Conservation (phyloP, 2,888 invertebrate species). For the Latheticus oryzae region DNA sequence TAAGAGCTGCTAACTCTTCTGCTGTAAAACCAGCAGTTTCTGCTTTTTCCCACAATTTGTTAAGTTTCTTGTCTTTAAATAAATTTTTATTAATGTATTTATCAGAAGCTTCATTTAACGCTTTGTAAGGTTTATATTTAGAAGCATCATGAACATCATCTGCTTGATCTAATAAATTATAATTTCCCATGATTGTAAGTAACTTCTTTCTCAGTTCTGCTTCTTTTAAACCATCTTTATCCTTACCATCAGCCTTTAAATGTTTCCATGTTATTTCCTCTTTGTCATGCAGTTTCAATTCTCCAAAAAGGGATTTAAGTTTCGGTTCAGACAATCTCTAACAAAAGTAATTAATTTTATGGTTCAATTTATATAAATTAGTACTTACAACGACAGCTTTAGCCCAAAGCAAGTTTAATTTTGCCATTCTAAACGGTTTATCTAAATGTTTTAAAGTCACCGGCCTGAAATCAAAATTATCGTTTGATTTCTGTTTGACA, state of each 20-base stretch:
- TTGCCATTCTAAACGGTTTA: constrained; percentile 90
- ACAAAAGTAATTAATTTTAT: constrained; percentile 46
- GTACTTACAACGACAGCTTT: constrained; percentile 87
- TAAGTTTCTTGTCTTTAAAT: constrained; percentile 91
- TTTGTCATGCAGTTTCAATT: constrained; percentile 92
- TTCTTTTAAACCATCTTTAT: constrained; percentile 88
- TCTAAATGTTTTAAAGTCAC: constrained; percentile 76
- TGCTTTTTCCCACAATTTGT: constrained; percentile 90
- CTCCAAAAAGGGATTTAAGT: constrained; percentile 86
- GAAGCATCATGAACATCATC: constrained; percentile 74
- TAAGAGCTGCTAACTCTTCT: constrained; percentile 83
- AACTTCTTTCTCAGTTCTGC: constrained; percentile 83
- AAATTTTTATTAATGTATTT: constrained; percentile 78
- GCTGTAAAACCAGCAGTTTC: constrained; percentile 87
- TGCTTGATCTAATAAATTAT: constrained; percentile 84
- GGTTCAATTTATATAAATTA: constrained; percentile 14
- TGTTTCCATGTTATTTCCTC: constrained; percentile 89
- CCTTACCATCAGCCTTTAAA: constrained; percentile 82
- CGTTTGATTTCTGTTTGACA: constrained; percentile 64
- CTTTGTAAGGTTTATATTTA: constrained; percentile 70
- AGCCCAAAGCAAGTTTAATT: constrained; percentile 88
- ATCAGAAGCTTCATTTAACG: constrained; percentile 67
- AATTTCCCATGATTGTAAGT: constrained; percentile 83
- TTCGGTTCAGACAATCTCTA: constrained; percentile 86
- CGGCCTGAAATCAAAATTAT: constrained; percentile 57